Evolutionary conservation across 2,888 invertebrate genomes (phyloP).

Genomic region (Ferrisia virgata): DNA sequence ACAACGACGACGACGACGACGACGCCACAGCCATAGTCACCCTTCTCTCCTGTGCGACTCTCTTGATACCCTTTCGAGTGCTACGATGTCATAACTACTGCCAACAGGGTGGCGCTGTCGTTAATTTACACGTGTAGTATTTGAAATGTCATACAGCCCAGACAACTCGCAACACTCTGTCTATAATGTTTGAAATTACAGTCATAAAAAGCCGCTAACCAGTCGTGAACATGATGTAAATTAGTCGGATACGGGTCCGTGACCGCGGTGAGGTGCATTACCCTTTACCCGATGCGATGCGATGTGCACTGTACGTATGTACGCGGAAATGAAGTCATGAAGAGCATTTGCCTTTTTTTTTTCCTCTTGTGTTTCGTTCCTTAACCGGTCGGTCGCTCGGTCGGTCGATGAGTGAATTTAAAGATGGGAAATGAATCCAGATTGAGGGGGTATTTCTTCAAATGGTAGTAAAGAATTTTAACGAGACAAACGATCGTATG

Average conservation of each 20-base stretch:
- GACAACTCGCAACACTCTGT: background rate
- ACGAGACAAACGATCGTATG: too few relatives aligned
- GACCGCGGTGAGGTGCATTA: slow-evolving; percentile 15
- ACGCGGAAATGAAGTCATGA: background rate
- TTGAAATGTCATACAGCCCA: background rate
- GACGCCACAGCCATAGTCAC: background rate
- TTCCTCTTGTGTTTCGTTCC: background rate
- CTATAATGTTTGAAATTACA: background rate
- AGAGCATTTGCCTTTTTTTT: background rate
- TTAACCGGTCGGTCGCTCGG: background rate
- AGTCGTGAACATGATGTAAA: slow-evolving; percentile 3
- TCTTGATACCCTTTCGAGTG: too few relatives aligned
- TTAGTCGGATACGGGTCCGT: slow-evolving; percentile 26
- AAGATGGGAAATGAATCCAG: too few relatives aligned
- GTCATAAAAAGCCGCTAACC: background rate
- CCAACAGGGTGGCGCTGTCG: background rate
- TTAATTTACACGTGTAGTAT: background rate
- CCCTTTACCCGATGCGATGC: background rate
- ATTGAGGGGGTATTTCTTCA: background rate
- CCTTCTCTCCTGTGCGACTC: background rate
- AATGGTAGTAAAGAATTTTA: background rate
- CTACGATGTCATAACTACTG: too few relatives aligned
- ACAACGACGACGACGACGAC: too few relatives aligned
- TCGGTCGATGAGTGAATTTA: too few relatives aligned
- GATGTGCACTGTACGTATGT: background rate